Evolutionary conservation across 2,888 invertebrate genomes (phyloP).

Genomic region (Rhyacophila evoluta): DNA sequence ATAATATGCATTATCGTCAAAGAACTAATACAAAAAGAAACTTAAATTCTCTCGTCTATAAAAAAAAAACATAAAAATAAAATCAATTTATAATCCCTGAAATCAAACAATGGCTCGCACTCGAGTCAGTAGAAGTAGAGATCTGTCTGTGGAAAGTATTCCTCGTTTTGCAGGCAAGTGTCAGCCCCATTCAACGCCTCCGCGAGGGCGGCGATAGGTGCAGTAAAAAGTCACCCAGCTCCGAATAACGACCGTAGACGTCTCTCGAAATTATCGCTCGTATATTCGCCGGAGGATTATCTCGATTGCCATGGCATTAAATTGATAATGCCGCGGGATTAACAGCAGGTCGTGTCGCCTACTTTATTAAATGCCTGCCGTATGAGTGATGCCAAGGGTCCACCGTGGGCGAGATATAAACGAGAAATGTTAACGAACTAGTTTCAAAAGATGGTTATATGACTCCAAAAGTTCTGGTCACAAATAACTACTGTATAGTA

Average conservation of each 20-base stretch:
- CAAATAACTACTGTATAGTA: too few relatives aligned
- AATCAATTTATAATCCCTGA: background rate
- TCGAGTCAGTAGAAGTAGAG: background rate
- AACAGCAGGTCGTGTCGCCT: background rate
- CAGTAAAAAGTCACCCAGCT: background rate
- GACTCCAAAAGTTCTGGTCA: too few relatives aligned
- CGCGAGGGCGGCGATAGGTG: background rate
- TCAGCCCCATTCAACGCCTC: background rate
- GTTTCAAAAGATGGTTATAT: too few relatives aligned
- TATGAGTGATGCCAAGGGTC: too few relatives aligned
- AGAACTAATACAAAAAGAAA: too few relatives aligned
- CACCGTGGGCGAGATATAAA: too few relatives aligned
- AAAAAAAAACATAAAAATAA: too few relatives aligned
- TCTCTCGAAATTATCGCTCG: background rate
- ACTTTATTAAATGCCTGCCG: background rate
- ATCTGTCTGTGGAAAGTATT: background rate
- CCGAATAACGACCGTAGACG: slow-evolving; percentile 7
- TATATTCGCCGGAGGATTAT: background rate
- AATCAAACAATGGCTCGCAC: background rate
- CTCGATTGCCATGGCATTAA: slow-evolving; percentile 6
- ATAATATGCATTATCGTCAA: too few relatives aligned
- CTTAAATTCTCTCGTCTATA: too few relatives aligned
- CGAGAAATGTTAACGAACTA: too few relatives aligned
- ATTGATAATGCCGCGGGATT: background rate
- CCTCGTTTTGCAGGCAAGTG: background rate